Evolutionary conservation across 2,797 vertebrate genomes (phyloP), one percentile per base, ranked within the genome.

Genomic region (Paramormyrops hopkinsi): DNA sequence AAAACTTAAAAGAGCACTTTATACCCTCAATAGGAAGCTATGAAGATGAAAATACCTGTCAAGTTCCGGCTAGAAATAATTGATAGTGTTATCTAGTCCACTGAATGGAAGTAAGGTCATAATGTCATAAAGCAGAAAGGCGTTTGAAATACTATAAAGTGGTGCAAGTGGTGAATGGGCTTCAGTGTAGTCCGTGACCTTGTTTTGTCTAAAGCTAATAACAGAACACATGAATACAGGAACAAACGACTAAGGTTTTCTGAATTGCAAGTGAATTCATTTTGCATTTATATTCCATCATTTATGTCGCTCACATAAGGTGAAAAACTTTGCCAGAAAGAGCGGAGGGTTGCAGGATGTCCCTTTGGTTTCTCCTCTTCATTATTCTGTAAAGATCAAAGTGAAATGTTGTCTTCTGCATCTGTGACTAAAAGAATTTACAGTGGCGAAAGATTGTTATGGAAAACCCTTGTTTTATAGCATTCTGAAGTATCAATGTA

Each of bases 1-100:
- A 96, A 95, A 96, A 95, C 93, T 94, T 94, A 94, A 95, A 94
- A 93, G 95, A 95, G 94, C 94, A 93, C 95, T 95, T 95, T 95
- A 95, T 95, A 93, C 95, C 95, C 94, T 95, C 94, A 94, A 95
- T 95, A 94, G 94, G 94, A 94, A 92, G 94, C 92, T 94, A 95
- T 91, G 92, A 94, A 95, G 95, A 95, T 95, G 95, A 95, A 95
- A 96, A 95, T 92, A 94, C 94, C 94, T 95, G 94, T 95, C 95
- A 95, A 91, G 94, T 91, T 90, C 92, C 92, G 93, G 94, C 92
- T 94, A 94, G 93, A 94, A 92, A 95, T 95, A 95, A 96, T 92
- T 90, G 94, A 96, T 95, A 89, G 85, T 92, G 92, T 93, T 93
- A 94, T 92, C 93, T 0, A 73, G 92, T 92, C 93, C 92, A 90